phyloP scores from a whole-genome alignment of 2,888 invertebrate genomes.

The Sinohyriopsis cumingii region DNA sequence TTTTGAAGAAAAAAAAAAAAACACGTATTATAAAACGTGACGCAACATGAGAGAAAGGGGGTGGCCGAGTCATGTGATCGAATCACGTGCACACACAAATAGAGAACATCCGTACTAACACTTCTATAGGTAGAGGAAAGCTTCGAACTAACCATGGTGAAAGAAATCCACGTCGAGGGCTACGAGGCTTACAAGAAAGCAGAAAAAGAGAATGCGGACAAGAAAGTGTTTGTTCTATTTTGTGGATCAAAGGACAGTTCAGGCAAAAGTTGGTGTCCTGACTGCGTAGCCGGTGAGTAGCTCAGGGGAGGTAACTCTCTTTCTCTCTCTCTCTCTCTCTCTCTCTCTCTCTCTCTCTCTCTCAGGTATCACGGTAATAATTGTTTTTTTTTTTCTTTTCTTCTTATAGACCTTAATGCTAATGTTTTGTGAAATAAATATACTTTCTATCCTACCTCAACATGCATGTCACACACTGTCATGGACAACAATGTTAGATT shows the following conservation, averaged over 20 bases:
- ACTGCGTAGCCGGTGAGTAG: conserved; percentile 80
- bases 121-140: too few relatives aligned
- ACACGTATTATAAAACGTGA: too few relatives aligned
- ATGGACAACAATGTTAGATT: too few relatives aligned
- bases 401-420: too few relatives aligned
- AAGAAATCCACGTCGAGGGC: conserved; percentile 45
- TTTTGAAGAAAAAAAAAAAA: too few relatives aligned
- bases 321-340: neutral
- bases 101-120: too few relatives aligned
- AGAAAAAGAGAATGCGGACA: conserved; percentile 44
- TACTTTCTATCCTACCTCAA: too few relatives aligned
- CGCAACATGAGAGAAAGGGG: too few relatives aligned
- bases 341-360: neutral
- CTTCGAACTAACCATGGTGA: conserved; percentile 33
- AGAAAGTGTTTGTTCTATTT: conserved; percentile 55
- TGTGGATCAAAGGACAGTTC: conserved; percentile 45
- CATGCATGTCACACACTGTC: too few relatives aligned
- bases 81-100: too few relatives aligned
- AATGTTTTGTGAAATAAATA: too few relatives aligned
- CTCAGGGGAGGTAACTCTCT: conserved; percentile 5
- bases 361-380: neutral
- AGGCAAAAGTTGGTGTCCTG: conserved; percentile 91
- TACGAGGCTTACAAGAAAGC: conserved; percentile 45
- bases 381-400: neutral
- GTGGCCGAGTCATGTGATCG: too few relatives aligned